These are phyloP conservation scores for Dunckerocampus dactyliophorus DNA, from an alignment of 2,113 vertebrate genomes.

Conservation along the genomic window DNA sequence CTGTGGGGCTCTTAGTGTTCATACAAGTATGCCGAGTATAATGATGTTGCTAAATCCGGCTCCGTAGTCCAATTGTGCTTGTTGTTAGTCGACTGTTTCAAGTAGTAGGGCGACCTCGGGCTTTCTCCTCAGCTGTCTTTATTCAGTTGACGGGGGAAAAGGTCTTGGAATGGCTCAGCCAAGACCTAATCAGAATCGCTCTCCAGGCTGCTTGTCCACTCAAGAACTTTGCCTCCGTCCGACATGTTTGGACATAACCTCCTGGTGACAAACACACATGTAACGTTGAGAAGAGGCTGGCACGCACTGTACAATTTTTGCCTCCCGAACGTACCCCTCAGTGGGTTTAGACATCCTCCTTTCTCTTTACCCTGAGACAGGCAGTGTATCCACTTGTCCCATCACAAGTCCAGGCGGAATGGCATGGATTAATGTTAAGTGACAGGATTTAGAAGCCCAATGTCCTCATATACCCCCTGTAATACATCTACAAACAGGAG, in stretches of 20 bases:
- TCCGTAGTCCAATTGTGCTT: conserved; percentile 9
- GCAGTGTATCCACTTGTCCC: conserved; percentile 7
- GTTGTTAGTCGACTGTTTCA: conserved; percentile 12
- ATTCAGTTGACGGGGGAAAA: conserved; percentile 17
- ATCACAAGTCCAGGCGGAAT: conserved; percentile 3
- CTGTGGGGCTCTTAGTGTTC: conserved; percentile 16
- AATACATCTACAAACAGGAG: conserved; percentile 14
- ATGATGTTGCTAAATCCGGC: conserved; percentile 27
- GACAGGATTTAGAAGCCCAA: conserved; percentile 29
- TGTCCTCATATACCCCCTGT: conserved; percentile 20
- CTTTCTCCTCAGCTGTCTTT: conserved; percentile 31
- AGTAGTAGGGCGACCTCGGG: conserved; percentile 16
- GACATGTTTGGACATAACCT: conserved; percentile 33
- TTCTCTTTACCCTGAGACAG: conserved; percentile 1
- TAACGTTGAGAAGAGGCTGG: conserved; percentile 1
- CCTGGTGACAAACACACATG: conserved; percentile 31
- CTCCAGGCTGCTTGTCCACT: conserved; percentile 36
- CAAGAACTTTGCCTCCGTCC: conserved; percentile 28
- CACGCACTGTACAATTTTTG: not conserved
- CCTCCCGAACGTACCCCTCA: not conserved
- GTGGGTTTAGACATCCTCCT: not conserved
- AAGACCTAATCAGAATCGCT: conserved; percentile 42
- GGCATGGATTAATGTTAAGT: conserved; percentile 23
- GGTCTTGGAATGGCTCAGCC: conserved; percentile 44
- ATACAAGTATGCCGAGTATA: conserved; percentile 4